Conservation (phyloP, 64 coral and sea anemone genomes). For the Actinia tenebrosa region DNA sequence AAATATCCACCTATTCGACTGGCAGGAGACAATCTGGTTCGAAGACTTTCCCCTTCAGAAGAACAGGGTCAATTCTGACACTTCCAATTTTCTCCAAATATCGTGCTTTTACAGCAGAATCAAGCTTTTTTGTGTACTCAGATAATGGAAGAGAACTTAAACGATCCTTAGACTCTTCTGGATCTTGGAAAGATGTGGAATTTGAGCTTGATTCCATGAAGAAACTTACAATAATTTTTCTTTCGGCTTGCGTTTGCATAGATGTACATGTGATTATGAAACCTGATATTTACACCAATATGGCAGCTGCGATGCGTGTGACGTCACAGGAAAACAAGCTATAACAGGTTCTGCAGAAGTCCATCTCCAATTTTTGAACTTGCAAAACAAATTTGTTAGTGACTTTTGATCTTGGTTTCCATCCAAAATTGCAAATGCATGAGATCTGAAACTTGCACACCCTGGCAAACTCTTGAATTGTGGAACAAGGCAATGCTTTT, state of each 20-base stretch:
- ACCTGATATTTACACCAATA: background rate
- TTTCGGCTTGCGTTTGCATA: background rate
- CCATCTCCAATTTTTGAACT: too few species aligned
- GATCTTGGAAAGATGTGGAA: background rate
- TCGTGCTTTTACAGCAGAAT: conserved; percentile 29
- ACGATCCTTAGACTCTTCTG: background rate
- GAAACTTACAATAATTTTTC: background rate
- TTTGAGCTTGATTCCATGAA: background rate
- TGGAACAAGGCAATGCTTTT: too few species aligned
- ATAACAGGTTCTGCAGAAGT: too few species aligned
- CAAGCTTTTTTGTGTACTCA: conserved; percentile 37
- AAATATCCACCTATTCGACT: conserved; percentile 21
- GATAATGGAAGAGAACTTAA: conserved; percentile 22
- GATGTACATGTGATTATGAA: background rate
- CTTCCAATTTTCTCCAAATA: conserved; percentile 40
- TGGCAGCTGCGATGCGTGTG: background rate
- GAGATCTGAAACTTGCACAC: too few species aligned
- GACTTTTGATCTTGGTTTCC: too few species aligned
- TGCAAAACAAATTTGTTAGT: too few species aligned
- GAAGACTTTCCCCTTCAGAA: conserved; percentile 17
- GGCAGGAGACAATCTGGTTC: conserved; percentile 30
- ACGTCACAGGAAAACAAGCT: background rate
- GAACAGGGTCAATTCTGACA: conserved; percentile 42
- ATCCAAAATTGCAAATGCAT: too few species aligned
- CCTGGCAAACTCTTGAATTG: too few species aligned